Percentiles rank a stretch among this genome's conserved stretches.
Conservation (phyloP, 2,113 vertebrate genomes). For the Vicugna pacos region DNA sequence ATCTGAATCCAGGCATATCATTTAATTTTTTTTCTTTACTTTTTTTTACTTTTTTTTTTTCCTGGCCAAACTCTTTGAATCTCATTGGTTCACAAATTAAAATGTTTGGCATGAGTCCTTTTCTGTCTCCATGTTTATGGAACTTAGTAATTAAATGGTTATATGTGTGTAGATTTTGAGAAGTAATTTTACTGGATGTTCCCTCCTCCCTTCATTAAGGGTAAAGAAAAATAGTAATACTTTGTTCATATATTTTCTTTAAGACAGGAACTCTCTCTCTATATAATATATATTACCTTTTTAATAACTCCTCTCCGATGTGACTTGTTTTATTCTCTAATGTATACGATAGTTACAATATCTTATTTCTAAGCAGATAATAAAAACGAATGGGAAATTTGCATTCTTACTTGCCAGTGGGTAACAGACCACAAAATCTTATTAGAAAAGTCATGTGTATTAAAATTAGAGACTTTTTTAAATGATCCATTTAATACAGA, state of each 20-base stretch:
- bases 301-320: neutral
- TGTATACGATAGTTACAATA: neutral
- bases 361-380: conserved; percentile 49
- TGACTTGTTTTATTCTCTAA: conserved; percentile 46
- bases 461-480: conserved; percentile 9
- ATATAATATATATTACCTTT: neutral
- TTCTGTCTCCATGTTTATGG: neutral
- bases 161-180: neutral
- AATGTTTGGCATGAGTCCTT: neutral
- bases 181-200: neutral
- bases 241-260: neutral
- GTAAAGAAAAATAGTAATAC: conserved; percentile 1
- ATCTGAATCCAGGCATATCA: neutral
- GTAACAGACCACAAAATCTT: conserved; percentile 9
- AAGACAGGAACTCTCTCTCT: neutral
- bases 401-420: neutral
- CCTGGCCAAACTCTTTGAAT: neutral
- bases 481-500: neutral
- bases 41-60: neutral
- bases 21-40: neutral
- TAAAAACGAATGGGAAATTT: conserved; percentile 1
- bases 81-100: conserved; percentile 10
- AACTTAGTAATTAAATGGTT: neutral
- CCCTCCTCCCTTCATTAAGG: neutral
- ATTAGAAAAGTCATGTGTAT: neutral